phyloP scores from a whole-genome alignment of 2,113 vertebrate genomes.

The Bagarius yarrelli region DNA sequence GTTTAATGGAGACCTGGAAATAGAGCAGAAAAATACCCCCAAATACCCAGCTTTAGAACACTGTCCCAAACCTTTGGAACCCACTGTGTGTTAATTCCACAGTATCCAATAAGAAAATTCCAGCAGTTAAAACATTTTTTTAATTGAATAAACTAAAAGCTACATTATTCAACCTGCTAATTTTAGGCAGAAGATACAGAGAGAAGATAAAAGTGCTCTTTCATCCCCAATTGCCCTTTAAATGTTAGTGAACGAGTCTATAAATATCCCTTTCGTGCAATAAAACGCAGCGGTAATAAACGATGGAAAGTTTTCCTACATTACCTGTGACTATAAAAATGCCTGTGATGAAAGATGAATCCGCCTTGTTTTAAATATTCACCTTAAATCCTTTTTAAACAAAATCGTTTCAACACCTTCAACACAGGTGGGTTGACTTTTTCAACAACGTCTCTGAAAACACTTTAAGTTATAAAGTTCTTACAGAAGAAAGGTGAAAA shows the following conservation, averaged over 20 bases:
- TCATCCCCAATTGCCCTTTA: no score
- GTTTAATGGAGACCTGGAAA: background rate
- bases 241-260: no score
- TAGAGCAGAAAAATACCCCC: no score
- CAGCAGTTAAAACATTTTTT: background rate
- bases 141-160: background rate
- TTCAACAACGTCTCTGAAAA: no score
- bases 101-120: background rate
- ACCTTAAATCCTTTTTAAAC: background rate
- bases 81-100: no score
- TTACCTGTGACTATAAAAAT: conserved; percentile 28
- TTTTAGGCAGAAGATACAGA: background rate
- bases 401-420: background rate
- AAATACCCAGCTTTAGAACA: no score
- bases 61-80: no score
- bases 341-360: conserved; percentile 10
- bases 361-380: background rate
- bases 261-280: background rate
- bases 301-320: conserved; percentile 30
- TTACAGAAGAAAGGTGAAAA: conserved; percentile 6
- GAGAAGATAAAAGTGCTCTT: background rate
- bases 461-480: no score
- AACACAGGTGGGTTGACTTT: no score
- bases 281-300: background rate
- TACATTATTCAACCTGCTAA: background rate